phyloP scores from a whole-genome alignment of 2,888 invertebrate genomes.

The Sylvicola fuscatus region DNA sequence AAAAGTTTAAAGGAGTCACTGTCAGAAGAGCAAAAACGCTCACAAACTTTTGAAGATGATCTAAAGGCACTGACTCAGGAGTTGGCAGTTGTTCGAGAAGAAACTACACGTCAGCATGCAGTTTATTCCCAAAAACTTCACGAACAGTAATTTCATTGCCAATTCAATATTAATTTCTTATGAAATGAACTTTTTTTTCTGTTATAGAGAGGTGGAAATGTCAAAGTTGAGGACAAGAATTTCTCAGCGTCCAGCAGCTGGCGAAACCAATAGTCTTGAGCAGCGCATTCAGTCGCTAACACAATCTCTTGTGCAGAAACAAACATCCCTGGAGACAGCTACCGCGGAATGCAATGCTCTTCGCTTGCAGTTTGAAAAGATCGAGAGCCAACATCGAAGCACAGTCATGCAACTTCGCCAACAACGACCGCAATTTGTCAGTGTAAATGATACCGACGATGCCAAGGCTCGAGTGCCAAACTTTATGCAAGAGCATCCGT shows the following conservation, averaged over 20 bases:
- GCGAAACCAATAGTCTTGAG: conserved; percentile 15
- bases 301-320: conserved; percentile 67
- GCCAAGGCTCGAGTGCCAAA: conserved; percentile 45
- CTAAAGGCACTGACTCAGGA: conserved; percentile 23
- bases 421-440: conserved; percentile 30
- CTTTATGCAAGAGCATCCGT: conserved; percentile 51
- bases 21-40: conserved; percentile 26
- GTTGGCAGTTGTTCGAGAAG: conserved; percentile 20
- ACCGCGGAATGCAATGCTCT: conserved; percentile 74
- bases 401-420: conserved; percentile 30
- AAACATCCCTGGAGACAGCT: conserved; percentile 61
- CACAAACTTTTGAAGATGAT: conserved; percentile 21
- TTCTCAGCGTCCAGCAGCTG: conserved; percentile 13
- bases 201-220: conserved; percentile 30
- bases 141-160: conserved; percentile 10
- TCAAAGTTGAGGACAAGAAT: conserved; percentile 33
- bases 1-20: conserved; percentile 14
- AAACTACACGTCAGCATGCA: conserved; percentile 20
- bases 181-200: neutral
- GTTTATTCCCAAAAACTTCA: conserved; percentile 14
- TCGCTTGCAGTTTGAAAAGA: conserved; percentile 60
- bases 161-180: neutral
- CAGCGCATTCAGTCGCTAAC: conserved; percentile 40
- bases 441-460: conserved; percentile 45
- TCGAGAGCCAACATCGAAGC: conserved; percentile 40